Percentiles rank a stretch among this genome's conserved stretches.
Conservation (phyloP, 2,888 invertebrate species). For the Gymnoscelis rufifasciata region DNA sequence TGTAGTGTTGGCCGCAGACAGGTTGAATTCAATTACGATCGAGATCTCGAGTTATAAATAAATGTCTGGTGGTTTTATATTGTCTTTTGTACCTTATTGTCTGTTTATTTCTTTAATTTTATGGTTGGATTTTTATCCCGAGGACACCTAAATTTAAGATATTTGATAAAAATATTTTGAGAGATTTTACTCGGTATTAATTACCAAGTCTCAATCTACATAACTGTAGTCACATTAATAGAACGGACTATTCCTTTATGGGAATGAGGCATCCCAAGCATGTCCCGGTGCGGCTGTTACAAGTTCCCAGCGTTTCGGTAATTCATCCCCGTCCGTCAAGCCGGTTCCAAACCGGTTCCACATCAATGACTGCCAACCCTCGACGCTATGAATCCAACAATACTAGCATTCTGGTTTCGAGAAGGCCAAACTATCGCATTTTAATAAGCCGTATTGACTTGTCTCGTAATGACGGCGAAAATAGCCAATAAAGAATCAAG, state of each 20-base stretch:
- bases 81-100: constrained; percentile 1
- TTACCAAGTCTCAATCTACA: constrained; percentile 1
- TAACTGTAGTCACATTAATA: constrained; percentile 15
- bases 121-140: background rate
- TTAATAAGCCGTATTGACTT: constrained; percentile 18
- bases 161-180: background rate
- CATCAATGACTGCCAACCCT: constrained; percentile 72
- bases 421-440: constrained; percentile 14
- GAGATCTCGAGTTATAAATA: constrained; percentile 16
- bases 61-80: constrained; percentile 6
- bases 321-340: constrained; percentile 71
- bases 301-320: constrained; percentile 57
- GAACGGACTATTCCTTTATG: constrained; percentile 13
- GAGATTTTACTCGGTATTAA: background rate
- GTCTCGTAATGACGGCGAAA: constrained; percentile 19
- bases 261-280: constrained; percentile 29
- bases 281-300: constrained; percentile 34
- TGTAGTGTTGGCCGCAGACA: constrained; percentile 32
- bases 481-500: constrained; percentile 19
- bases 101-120: constrained; percentile 1
- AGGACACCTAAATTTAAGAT: background rate
- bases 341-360: constrained; percentile 74
- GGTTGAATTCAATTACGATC: constrained; percentile 28
- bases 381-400: constrained; percentile 23
- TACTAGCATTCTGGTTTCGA: constrained; percentile 11